A percentile compares a stretch with the other conserved stretches of the same genome.
Conservation (phyloP, 2,113 vertebrate genomes). For the Pipra filicauda region DNA sequence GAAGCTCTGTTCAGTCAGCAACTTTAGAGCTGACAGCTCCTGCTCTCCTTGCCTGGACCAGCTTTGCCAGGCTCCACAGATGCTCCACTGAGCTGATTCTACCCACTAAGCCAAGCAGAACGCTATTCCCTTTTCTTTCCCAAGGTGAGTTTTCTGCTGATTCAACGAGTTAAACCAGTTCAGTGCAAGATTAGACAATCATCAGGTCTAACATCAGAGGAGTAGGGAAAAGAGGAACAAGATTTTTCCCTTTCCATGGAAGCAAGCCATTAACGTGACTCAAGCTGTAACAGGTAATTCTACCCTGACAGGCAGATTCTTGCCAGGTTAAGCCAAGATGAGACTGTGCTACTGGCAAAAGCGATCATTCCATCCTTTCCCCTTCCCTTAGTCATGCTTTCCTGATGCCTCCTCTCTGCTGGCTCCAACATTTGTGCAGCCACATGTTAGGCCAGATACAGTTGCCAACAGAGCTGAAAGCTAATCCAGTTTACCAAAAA, state of each 20-base stretch:
- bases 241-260: not conserved
- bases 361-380: not conserved
- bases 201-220: not conserved
- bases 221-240: not conserved
- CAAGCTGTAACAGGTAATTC: conserved; percentile 26
- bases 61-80: not conserved
- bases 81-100: not conserved
- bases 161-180: not conserved
- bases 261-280: not conserved
- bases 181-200: not conserved
- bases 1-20: not conserved
- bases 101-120: not conserved
- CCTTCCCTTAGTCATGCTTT: conserved; percentile 54
- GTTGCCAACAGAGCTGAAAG: conserved; percentile 39
- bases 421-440: not conserved
- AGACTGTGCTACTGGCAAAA: conserved; percentile 4
- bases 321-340: not conserved
- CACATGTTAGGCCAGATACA: not conserved
- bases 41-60: not conserved
- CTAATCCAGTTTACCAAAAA: not conserved
- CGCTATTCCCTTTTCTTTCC: not conserved
- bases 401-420: conserved; percentile 7
- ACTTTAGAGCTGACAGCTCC: not conserved
- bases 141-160: not conserved
- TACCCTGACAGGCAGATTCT: not conserved